A percentile compares a stretch with the other conserved stretches of the same genome.
Evolutionary conservation across 2,888 invertebrate genomes (phyloP).

Genomic region (Nebria salina): DNA sequence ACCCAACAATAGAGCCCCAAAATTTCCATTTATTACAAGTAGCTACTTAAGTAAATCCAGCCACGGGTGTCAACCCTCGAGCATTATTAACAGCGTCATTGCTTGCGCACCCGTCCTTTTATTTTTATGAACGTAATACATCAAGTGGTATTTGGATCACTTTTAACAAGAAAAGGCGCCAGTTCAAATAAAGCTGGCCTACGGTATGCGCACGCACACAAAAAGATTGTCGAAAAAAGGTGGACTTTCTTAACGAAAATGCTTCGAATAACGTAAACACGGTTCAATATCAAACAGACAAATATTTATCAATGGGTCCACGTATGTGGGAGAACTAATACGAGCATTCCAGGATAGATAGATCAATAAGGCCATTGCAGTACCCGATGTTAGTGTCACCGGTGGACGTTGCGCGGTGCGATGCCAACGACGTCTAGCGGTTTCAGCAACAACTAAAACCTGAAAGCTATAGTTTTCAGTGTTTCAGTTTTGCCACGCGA

Average conservation of each 20-base stretch:
- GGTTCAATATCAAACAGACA: not conserved
- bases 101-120: too few species aligned
- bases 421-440: not conserved
- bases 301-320: slow-evolving; percentile 38
- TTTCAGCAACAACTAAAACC: slow-evolving; percentile 7
- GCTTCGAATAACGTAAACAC: not conserved
- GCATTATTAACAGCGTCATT: too few species aligned
- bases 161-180: too few species aligned
- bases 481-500: slow-evolving; percentile 17
- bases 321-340: slow-evolving; percentile 11
- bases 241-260: not conserved
- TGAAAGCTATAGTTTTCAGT: slow-evolving; percentile 10
- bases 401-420: not conserved
- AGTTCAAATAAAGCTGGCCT: too few species aligned
- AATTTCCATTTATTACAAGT: too few species aligned
- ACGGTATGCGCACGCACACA: too few species aligned
- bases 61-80: too few species aligned
- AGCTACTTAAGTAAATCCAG: too few species aligned
- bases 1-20: too few species aligned
- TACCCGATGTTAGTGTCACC: slow-evolving; percentile 9
- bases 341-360: slow-evolving; percentile 21
- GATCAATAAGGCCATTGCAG: slow-evolving; percentile 36
- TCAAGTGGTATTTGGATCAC: too few species aligned
- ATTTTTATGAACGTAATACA: too few species aligned
- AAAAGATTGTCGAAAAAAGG: not conserved